phyloP scores from a whole-genome alignment of 2,113 vertebrate species.

The Euleptes europaea region DNA sequence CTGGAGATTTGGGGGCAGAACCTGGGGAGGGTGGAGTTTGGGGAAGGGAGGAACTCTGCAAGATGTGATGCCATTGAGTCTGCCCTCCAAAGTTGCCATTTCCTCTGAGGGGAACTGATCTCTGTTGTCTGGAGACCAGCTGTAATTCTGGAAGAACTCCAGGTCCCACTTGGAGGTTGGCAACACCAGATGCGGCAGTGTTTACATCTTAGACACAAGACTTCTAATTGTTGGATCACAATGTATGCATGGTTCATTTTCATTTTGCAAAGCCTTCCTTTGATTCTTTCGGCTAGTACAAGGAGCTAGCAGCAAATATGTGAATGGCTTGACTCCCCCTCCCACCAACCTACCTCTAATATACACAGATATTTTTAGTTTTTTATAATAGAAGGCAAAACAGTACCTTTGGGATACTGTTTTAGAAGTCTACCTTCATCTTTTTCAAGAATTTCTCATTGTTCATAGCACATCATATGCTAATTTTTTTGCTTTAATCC shows the following conservation, averaged over 20 bases:
- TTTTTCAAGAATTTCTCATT: neutral
- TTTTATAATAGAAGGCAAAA: neutral
- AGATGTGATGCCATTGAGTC: too few relatives aligned
- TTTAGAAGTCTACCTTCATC: neutral
- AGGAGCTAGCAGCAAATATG: constrained; percentile 29
- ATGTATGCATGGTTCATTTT: neutral
- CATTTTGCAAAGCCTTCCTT: constrained; percentile 3
- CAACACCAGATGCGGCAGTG: neutral
- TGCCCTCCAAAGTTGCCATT: too few relatives aligned
- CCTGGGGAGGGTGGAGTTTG: too few relatives aligned
- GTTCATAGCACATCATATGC: neutral
- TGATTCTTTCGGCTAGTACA: constrained; percentile 32
- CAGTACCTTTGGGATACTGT: neutral
- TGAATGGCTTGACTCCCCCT: neutral
- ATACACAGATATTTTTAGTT: neutral
- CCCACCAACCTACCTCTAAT: neutral
- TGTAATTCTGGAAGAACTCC: too few relatives aligned
- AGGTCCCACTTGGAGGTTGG: too few relatives aligned
- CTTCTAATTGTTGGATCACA: constrained; percentile 22
- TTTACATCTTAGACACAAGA: constrained; percentile 25
- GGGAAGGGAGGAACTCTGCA: too few relatives aligned
- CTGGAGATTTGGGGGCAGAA: too few relatives aligned
- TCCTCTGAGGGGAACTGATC: too few relatives aligned
- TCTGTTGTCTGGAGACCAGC: too few relatives aligned
- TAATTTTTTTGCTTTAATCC: neutral